These are phyloP conservation scores for Scytalopus superciliaris DNA, from an alignment of 2,113 vertebrate species.

Conservation along the genomic window DNA sequence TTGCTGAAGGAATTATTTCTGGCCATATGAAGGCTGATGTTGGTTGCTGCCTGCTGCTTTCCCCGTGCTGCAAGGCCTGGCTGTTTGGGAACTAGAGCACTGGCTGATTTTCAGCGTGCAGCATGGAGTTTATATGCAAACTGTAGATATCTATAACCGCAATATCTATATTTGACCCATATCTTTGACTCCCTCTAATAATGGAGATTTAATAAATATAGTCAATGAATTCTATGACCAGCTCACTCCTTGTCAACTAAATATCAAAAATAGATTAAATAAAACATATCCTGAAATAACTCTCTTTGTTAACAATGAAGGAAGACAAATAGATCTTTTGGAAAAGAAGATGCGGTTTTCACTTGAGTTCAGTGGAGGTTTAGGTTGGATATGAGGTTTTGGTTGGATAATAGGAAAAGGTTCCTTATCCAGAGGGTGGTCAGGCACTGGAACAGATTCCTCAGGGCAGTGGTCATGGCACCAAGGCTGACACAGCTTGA, in stretches of 20 bases:
- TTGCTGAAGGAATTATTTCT: background rate
- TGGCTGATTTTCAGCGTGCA: background rate
- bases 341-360: background rate
- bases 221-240: background rate
- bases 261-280: background rate
- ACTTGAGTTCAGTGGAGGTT: rapidly evolving
- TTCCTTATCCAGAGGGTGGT: background rate
- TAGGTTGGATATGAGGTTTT: background rate
- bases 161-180: background rate
- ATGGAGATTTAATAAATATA: background rate
- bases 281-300: background rate
- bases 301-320: background rate
- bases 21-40: background rate
- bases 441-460: background rate
- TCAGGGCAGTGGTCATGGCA: background rate
- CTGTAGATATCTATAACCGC: background rate
- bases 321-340: background rate
- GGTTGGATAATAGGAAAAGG: background rate
- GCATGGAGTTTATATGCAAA: background rate
- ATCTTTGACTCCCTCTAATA: background rate
- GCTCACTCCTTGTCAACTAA: background rate
- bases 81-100: background rate
- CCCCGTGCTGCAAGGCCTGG: background rate
- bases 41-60: background rate
- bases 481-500: background rate